Base-by-base conservation (phyloP, 2,797 vertebrate genomes). In the Hydrocynus forskahlii region DNA sequence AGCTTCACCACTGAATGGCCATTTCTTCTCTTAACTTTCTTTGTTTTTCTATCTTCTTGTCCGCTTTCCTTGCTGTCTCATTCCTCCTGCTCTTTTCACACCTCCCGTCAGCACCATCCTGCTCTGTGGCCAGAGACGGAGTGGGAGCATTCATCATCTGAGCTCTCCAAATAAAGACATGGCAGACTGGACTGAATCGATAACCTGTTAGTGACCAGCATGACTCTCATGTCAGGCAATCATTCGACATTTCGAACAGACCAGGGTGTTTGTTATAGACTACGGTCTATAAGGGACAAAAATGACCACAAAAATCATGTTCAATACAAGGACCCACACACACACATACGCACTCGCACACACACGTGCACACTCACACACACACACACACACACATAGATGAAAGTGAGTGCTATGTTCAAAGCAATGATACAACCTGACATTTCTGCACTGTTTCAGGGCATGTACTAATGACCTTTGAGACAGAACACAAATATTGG, bases 141-240 rank as follows among this genome's bases (percentile, higher is more conserved):
- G 67, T 62, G 62, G 71, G 72, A 80, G 64, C 63, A 88, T 86
- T 87, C 83, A 84, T 74, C 63, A 85, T 74, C 52, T 71, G 64
- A 88, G 75, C 69, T 72, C 75, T 88, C 54, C 70, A 76, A 78
- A 83, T 87, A 87, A 75, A 88, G 84, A 85, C 84, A 85, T 81
- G 77, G 84, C 85, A 89, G 78, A 82, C 87, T 50, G 80, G 84
- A 82, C 57, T 79, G 63, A 87, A 92, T 92, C 86, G 66, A 92
- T 92, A 90, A 72, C 80, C 81, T 78, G 85, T 86, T 90, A 85
- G 85, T 87, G 81, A 89, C 86, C 83, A 81, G 79, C 86, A 83
- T 81, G 81, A 81, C 71, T 81, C 80, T 81, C 75, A 75, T 89
- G 86, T 92, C 91, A 88, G 85, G 84, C 89, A 91, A 88, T 91